Conservation (phyloP, 2,113 vertebrate genomes). For the Condylura cristata region DNA sequence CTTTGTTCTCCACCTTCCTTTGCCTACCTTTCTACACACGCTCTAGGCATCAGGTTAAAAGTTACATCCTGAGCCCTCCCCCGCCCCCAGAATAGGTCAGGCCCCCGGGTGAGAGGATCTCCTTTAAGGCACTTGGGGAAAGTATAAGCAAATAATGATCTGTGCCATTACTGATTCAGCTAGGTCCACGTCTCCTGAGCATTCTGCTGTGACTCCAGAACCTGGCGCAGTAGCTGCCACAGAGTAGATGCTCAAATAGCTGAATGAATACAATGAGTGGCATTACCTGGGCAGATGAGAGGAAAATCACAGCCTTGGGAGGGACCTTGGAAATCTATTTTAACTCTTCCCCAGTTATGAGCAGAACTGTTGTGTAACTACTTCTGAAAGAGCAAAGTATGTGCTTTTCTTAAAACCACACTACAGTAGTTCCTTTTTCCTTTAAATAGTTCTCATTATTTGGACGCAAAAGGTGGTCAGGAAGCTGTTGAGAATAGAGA, state of each 20-base stretch:
- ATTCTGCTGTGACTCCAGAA: not conserved
- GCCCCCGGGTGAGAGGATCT: not conserved
- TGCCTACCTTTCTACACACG: not conserved
- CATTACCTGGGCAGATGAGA: constrained; percentile 63
- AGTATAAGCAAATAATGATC: constrained; percentile 7
- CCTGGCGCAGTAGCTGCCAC: not conserved
- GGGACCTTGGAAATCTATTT: constrained; percentile 61
- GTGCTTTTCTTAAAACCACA: constrained; percentile 67
- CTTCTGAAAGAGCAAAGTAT: constrained; percentile 72
- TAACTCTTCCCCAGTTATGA: constrained; percentile 65
- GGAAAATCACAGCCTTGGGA: constrained; percentile 58
- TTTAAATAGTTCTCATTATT: constrained; percentile 79
- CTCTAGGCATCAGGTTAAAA: constrained; percentile 37
- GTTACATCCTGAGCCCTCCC: not conserved
- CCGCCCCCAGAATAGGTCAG: not conserved
- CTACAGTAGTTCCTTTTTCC: constrained; percentile 71
- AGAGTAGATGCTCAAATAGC: not conserved
- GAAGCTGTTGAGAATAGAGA: constrained; percentile 80
- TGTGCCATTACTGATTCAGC: not conserved
- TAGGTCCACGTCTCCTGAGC: not conserved
- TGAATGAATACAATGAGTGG: constrained; percentile 17
- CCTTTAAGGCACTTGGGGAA: constrained; percentile 45
- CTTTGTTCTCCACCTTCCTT: constrained; percentile 1
- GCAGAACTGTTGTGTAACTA: constrained; percentile 62
- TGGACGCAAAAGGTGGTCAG: constrained; percentile 79